Evolutionary conservation across 2,888 invertebrate genomes (phyloP).

Genomic region (Punctoribates punctum): DNA sequence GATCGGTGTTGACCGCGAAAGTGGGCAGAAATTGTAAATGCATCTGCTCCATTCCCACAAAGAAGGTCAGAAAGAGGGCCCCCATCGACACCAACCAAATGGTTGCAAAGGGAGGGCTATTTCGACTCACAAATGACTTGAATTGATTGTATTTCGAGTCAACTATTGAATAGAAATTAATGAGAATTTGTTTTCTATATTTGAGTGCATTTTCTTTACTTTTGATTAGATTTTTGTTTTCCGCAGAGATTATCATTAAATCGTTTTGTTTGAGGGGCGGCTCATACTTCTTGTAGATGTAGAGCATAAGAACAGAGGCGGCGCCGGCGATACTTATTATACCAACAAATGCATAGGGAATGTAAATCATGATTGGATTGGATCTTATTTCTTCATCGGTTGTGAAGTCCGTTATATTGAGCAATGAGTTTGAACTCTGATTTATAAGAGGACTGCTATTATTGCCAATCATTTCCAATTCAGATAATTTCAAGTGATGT

Average conservation of each 20-base stretch:
- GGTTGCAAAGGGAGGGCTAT: constrained; percentile 24
- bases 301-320: constrained; percentile 30
- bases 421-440: background rate
- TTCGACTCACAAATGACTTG: background rate
- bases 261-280: constrained; percentile 17
- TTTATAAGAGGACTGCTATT: background rate
- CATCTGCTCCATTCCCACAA: constrained; percentile 43
- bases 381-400: constrained; percentile 25
- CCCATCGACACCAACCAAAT: constrained; percentile 42
- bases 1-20: constrained; percentile 40
- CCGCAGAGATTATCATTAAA: background rate
- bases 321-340: constrained; percentile 27
- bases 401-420: background rate
- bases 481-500: constrained; percentile 10
- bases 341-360: constrained; percentile 42
- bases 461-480: background rate
- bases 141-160: background rate
- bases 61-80: constrained; percentile 39
- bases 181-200: background rate
- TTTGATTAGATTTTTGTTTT: constrained; percentile 20
- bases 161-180: background rate
- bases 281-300: constrained; percentile 35
- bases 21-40: constrained; percentile 43
- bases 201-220: background rate
- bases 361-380: constrained; percentile 41